Conservation (phyloP, 1,140 invertebrate genomes). For the Trachymyrmex cornetzi region DNA sequence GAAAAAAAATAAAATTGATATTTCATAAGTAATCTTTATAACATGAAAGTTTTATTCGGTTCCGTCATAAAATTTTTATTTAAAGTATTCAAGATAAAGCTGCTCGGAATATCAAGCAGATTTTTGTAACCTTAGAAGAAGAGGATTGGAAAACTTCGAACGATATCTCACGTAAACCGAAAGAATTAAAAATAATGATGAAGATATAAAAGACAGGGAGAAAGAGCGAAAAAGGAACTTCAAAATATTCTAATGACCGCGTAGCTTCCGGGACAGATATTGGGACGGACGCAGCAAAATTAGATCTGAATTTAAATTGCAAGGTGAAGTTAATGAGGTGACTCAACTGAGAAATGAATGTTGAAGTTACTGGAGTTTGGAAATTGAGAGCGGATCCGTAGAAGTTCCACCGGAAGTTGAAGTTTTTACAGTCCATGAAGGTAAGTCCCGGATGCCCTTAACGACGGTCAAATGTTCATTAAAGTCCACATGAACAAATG, state of each 20-base stretch:
- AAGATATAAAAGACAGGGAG: neutral
- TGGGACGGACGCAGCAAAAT: constrained; percentile 6
- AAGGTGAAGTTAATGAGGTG: constrained; percentile 62
- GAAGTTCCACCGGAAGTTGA: constrained; percentile 48
- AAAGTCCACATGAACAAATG: constrained; percentile 20
- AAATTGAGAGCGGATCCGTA: constrained; percentile 41
- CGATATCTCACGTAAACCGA: neutral
- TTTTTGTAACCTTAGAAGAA: neutral
- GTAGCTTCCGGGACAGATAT: constrained; percentile 33
- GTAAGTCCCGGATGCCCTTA: constrained; percentile 21
- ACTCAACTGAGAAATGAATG: constrained; percentile 57
- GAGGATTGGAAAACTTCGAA: neutral
- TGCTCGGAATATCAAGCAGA: neutral
- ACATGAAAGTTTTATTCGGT: neutral
- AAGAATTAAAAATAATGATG: constrained; percentile 46
- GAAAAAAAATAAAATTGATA: neutral
- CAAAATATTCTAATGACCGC: constrained; percentile 40
- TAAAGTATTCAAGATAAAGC: neutral
- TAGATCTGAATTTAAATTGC: constrained; percentile 60
- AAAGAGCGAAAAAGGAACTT: neutral
- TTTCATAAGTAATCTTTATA: neutral
- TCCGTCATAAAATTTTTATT: neutral
- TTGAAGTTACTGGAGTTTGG: constrained; percentile 48
- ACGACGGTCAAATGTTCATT: constrained; percentile 55
- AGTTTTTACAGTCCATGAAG: constrained; percentile 37